phyloP scores from a whole-genome alignment of 2,113 vertebrate species.

The Oreochromis niloticus region DNA sequence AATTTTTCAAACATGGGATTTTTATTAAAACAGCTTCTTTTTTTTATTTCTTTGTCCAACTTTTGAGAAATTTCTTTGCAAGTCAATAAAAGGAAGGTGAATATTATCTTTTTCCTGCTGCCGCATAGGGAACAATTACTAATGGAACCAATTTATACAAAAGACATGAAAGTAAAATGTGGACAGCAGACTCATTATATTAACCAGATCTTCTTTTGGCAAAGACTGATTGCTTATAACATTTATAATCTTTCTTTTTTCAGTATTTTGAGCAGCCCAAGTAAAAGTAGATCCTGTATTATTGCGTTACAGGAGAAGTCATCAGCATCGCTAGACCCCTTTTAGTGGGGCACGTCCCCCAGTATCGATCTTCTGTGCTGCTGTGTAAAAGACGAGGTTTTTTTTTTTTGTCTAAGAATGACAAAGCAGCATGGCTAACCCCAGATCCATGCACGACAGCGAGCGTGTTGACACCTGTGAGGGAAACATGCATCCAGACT shows the following conservation, averaged over 20 bases:
- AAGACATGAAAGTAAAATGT: neutral
- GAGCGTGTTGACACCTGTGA: neutral
- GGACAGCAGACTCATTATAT: neutral
- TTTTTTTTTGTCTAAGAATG: neutral
- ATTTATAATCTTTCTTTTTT: neutral
- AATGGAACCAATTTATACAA: neutral
- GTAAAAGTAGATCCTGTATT: neutral
- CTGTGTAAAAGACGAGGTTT: neutral
- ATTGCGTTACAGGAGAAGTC: neutral
- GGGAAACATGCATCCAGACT: neutral
- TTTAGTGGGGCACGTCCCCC: neutral
- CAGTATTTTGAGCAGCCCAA: neutral
- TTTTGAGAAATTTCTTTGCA: neutral
- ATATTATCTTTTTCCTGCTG: neutral
- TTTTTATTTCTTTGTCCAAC: neutral
- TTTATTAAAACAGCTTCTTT: neutral
- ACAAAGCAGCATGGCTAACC: neutral
- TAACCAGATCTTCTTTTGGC: neutral
- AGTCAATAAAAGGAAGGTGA: neutral
- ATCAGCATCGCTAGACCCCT: neutral
- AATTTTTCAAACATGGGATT: rapidly evolving
- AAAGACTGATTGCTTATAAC: neutral
- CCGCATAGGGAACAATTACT: neutral
- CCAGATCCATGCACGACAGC: neutral
- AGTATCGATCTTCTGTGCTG: neutral